Base-by-base conservation (phyloP, 2,113 vertebrate species). In the Cavia porcellus region DNA sequence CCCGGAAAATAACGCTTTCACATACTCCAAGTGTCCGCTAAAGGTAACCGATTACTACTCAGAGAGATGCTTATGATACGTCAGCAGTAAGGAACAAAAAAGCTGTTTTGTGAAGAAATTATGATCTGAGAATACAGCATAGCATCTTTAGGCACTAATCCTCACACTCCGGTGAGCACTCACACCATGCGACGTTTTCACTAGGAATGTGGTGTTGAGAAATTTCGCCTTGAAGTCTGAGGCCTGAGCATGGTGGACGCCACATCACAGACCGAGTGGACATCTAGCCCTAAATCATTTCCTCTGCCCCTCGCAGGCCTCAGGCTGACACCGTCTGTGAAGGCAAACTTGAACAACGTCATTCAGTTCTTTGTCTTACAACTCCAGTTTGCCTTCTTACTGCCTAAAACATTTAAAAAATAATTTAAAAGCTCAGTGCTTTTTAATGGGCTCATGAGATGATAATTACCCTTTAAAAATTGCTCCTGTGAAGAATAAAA, bases 261-360 rank as follows among this genome's bases (percentile, higher is more conserved):
- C 3, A 77, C 47, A 82, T 66, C 45, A 13, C 47, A 68, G 82
- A 93, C 8, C 50, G 47, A 86, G 86, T 86, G 86, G 66, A 15
- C 74, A 30, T 62, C 83, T 86, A 68, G 85, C 94, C 92, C 77
- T n/a, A 80, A 84, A 52, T 94, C 89, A 90, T 22, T 90, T 50
- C 50, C 64, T 10, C 35, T 95, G 62, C 14, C 52, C 28, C 4
- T 68, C 35, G 66, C 24, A 84, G 77, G 79, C 30, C 72, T 89
- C 28, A 70, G 72, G 64, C 38, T 87, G 79, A 82, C 3, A 74
- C 50, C 4, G 62, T 66, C 74, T 42, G 15, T 10, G 3, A 94
- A 83, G 45, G 42, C 38, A 92, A 91, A 47, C 30, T 68, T 86
- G 61, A 95, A 82, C 5, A 57, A 28, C 77, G 4, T 5, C 77